Evolutionary conservation across 2,888 invertebrate genomes (phyloP).

Genomic region (Allygus modestus): DNA sequence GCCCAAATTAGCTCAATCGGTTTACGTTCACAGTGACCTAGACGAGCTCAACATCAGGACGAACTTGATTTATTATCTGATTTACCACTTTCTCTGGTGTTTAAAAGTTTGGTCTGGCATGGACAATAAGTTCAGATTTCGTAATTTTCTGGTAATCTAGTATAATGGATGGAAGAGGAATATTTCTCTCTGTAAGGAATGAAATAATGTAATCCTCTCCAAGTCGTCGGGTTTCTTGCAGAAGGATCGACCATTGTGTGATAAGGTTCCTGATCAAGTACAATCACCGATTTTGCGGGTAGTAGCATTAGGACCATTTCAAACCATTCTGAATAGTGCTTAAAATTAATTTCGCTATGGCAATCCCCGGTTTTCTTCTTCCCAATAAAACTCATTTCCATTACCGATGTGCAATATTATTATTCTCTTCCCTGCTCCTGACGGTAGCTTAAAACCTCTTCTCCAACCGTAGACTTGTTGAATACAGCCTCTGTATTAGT

Average conservation of each 20-base stretch:
- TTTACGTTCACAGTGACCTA: constrained; percentile 20
- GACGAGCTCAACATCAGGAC: neutral
- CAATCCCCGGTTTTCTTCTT: neutral
- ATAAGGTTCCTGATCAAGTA: constrained; percentile 22
- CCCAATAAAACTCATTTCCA: neutral
- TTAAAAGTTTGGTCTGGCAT: neutral
- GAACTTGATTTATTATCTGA: no score
- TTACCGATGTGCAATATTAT: no score
- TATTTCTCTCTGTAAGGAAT: no score
- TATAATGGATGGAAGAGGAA: neutral
- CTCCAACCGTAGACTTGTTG: no score
- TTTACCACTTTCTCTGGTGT: no score
- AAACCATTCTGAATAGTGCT: constrained; percentile 40
- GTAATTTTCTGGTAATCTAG: neutral
- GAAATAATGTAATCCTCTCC: neutral
- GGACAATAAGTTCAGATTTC: neutral
- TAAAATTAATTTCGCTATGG: neutral
- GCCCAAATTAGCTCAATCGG: constrained; percentile 43
- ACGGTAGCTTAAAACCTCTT: no score
- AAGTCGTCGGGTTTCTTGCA: neutral
- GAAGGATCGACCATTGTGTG: neutral
- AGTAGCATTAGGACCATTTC: neutral
- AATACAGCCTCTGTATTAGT: no score
- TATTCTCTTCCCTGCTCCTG: no score
- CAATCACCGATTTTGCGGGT: constrained; percentile 7